These are phyloP conservation scores for Polydesmus complanatus DNA, from an alignment of 2,888 invertebrate species.

Conservation along the genomic window DNA sequence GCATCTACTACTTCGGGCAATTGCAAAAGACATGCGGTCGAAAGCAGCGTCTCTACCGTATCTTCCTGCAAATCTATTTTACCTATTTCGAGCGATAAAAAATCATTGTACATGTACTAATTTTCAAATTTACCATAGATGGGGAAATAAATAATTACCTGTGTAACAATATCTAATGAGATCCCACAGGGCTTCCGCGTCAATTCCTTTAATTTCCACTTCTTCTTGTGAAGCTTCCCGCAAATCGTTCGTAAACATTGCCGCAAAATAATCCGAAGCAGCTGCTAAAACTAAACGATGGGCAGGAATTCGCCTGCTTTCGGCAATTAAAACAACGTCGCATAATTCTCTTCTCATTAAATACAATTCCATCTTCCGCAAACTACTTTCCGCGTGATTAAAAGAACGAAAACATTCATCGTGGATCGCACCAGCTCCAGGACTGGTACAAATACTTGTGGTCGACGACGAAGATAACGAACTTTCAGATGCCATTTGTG, in stretches of 20 bases:
- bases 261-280: slow-evolving; percentile 85
- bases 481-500: neutral
- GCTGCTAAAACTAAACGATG: slow-evolving; percentile 80
- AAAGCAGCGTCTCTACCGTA: slow-evolving; percentile 73
- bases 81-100: no score
- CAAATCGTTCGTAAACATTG: slow-evolving; percentile 84
- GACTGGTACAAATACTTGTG: neutral
- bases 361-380: slow-evolving; percentile 69
- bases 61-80: slow-evolving; percentile 72
- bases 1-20: slow-evolving; percentile 69
- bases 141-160: slow-evolving; percentile 40
- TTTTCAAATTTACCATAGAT: neutral
- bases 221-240: slow-evolving; percentile 69
- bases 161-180: slow-evolving; percentile 85
- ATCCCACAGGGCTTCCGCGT: slow-evolving; percentile 68
- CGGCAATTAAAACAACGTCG: slow-evolving; percentile 74
- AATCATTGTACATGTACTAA: no score
- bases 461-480: neutral
- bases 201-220: slow-evolving; percentile 68
- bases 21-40: slow-evolving; percentile 74
- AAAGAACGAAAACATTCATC: slow-evolving; percentile 31
- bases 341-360: slow-evolving; percentile 67
- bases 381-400: slow-evolving; percentile 63
- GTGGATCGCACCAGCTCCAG: neutral
- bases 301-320: slow-evolving; percentile 51